Evolutionary conservation across 2,888 invertebrate genomes (phyloP).

Genomic region (Harpagoxenus sublaevis): DNA sequence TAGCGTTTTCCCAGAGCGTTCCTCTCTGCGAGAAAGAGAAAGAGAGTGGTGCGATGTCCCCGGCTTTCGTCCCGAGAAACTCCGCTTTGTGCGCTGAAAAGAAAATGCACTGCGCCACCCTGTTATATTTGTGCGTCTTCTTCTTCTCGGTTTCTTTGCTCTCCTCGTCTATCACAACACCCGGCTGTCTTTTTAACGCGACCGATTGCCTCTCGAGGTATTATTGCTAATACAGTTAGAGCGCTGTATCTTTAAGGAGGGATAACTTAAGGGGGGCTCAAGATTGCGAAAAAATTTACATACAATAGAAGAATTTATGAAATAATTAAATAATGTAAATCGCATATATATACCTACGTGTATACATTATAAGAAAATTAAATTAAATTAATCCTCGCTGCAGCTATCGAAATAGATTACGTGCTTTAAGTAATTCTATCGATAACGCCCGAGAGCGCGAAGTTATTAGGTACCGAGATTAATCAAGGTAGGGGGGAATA

Average conservation of each 20-base stretch:
- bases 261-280: not conserved
- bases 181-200: conserved; percentile 22
- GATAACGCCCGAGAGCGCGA: not conserved
- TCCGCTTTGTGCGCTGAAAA: conserved; percentile 53
- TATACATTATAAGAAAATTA: not conserved
- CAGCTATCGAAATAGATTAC: not conserved
- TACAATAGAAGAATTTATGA: not conserved
- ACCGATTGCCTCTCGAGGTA: conserved; percentile 20
- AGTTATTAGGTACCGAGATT: not conserved
- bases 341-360: too few relatives aligned
- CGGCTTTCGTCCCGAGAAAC: conserved; percentile 35
- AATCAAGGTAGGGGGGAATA: not conserved
- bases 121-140: conserved; percentile 15
- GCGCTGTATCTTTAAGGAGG: not conserved
- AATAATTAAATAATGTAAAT: not conserved
- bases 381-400: not conserved
- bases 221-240: conserved; percentile 27
- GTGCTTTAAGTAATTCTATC: not conserved
- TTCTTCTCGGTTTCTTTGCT: conserved; percentile 10
- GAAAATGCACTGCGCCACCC: conserved; percentile 54
- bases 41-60: conserved; percentile 20
- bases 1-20: conserved; percentile 58
- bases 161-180: conserved; percentile 5
- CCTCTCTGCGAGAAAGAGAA: conserved; percentile 21
- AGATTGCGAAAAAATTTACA: not conserved